Percentiles rank a stretch among this genome's conserved stretches.
These are phyloP conservation scores for Mus caroli DNA, from an alignment of 2,797 vertebrate species.

Conservation along the genomic window DNA sequence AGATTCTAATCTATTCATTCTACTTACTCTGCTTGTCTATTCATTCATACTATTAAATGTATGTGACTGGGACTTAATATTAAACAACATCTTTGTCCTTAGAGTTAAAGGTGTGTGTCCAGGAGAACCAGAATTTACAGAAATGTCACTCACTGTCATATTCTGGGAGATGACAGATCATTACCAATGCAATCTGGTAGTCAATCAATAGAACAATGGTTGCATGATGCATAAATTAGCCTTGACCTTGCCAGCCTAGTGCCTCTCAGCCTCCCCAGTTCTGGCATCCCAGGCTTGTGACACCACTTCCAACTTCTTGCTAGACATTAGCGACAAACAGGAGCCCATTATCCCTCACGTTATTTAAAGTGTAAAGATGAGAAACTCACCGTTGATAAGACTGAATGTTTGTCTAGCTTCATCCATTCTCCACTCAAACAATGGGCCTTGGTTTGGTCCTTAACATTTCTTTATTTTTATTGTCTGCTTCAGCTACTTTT, in stretches of 20 bases:
- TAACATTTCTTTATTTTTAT: neutral
- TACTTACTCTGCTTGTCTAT: neutral
- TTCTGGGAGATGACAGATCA: neutral
- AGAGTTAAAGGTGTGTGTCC: neutral
- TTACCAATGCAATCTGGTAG: neutral
- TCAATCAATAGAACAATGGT: neutral
- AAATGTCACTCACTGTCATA: neutral
- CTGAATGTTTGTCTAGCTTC: neutral
- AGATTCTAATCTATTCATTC: neutral
- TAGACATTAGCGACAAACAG: neutral
- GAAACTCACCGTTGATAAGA: neutral
- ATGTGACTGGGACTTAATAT: neutral
- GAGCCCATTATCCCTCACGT: neutral
- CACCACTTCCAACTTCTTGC: neutral
- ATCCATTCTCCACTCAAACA: neutral
- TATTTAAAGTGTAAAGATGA: neutral
- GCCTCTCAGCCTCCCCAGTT: neutral
- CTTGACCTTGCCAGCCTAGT: neutral
- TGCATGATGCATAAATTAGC: neutral
- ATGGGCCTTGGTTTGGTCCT: neutral
- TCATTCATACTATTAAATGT: neutral
- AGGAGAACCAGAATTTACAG: neutral
- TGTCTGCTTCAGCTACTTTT: neutral
- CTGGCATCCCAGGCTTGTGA: neutral
- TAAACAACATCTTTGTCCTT: neutral